A percentile compares a stretch with the other conserved stretches of the same genome.
Conservation (phyloP, 2,888 invertebrate species). For the Abscondita cerata region DNA sequence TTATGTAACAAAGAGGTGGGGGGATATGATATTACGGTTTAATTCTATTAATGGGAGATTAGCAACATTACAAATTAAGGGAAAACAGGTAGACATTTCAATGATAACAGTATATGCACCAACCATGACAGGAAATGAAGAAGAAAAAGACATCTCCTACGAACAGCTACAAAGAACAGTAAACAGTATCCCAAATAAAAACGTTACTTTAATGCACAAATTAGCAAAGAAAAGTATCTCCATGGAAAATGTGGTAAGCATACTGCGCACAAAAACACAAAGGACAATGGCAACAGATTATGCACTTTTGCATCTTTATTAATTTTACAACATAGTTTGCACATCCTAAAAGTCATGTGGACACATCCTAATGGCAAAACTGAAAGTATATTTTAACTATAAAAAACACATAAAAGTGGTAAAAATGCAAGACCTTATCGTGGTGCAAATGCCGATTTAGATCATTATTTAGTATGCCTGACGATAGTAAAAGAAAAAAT, state of each 20-base stretch:
- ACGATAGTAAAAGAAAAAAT: background rate
- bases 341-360: background rate
- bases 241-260: no score
- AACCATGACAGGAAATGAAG: background rate
- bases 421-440: background rate
- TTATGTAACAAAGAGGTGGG: background rate
- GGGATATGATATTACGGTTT: background rate
- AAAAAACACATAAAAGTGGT: background rate
- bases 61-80: background rate
- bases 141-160: background rate
- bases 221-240: no score
- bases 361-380: background rate
- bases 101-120: background rate
- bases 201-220: background rate
- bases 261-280: background rate
- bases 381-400: background rate
- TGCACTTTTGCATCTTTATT: background rate
- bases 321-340: background rate
- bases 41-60: no score
- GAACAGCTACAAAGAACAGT: background rate
- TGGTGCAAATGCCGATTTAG: background rate
- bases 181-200: background rate
- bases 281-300: background rate
- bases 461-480: background rate
- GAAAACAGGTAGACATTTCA: background rate